Base-by-base conservation (phyloP, 2,888 invertebrate genomes). In the Macrosoma leucophasiata region DNA sequence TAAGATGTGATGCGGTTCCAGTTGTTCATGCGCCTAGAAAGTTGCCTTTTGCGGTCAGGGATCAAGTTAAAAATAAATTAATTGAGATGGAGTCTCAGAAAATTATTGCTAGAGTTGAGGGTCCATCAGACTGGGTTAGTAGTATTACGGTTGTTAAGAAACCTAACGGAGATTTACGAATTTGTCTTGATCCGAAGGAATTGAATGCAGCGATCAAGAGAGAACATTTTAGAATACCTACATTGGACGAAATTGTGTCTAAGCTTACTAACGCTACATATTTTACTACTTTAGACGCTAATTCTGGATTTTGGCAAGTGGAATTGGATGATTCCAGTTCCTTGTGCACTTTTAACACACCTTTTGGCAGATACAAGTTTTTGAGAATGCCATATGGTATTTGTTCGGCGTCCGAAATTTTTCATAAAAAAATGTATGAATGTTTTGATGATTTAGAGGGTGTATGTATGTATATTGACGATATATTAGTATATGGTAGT, bases 131-230 rank as follows among this genome's bases (percentile, higher is more conserved):
- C 10, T 55, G 52, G 55, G 55, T 55, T 1, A 53, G 39, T 22
- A 47, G 46, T n/a, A 43, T 53, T 33, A 49, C 46, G 1, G 44
- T 54, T 0, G 55, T 49, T 0, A 45, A 37, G 28, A 57, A 57
- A 37, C 29, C 42, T 1, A 46, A 48, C 25, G 51, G 51, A 1
- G 43, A 51, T 14, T 13, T 57, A 4, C 36, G 52, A 1, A 44
- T 55, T 4, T 53, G 52, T 33, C 10, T 55, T n/a, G 52, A 55
- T 25, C 55, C 55, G 0, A 24, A 36, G 19, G 46, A 50, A 23
- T 24, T 51, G 1, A 52, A 53, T 29, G 38, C 39, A 29, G 41
- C 41, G 1, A 54, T 52, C 4, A 17, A 11, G 9, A 17, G 32
- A 2, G 24, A 24, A 14, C 33, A 33, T 21, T 33, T 21, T 21